These are phyloP conservation scores for Himalopsyche kuldschensis DNA, from an alignment of 2,888 invertebrate genomes.

Conservation along the genomic window DNA sequence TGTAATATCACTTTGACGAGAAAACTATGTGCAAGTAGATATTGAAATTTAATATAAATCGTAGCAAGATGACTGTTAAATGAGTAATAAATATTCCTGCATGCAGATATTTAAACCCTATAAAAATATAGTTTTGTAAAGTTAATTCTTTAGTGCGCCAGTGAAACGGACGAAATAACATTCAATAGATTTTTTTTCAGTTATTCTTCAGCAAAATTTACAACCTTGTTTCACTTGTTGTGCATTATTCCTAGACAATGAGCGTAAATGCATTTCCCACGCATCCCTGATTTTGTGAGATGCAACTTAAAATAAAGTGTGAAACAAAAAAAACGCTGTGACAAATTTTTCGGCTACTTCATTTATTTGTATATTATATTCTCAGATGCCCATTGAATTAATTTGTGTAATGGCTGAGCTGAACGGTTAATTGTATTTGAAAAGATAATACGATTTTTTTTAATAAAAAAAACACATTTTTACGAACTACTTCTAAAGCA, in stretches of 20 bases:
- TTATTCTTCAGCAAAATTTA: not conserved
- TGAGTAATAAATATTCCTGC: too few species aligned
- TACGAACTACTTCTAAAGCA: too few species aligned
- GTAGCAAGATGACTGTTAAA: too few species aligned
- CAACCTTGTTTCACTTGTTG: not conserved
- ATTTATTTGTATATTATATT: not conserved
- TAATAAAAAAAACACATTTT: too few species aligned
- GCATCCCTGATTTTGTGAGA: not conserved
- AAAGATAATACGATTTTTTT: too few species aligned
- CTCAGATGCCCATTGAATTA: not conserved
- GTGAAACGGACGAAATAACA: not conserved
- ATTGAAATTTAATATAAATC: too few species aligned
- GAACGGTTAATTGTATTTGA: too few species aligned
- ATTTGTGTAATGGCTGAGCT: too few species aligned
- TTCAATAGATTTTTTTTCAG: not conserved
- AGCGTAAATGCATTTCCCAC: not conserved
- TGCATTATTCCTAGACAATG: not conserved
- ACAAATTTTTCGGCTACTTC: not conserved
- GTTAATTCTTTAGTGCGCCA: not conserved
- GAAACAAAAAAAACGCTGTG: not conserved
- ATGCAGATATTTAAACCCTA: too few species aligned
- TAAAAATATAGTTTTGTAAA: too few species aligned
- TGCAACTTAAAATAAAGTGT: not conserved
- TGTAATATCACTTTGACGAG: too few species aligned
- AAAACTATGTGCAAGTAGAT: too few species aligned